phyloP scores from a whole-genome alignment of 53 echinoderm and acorn worm species.

The Crossaster papposus region DNA sequence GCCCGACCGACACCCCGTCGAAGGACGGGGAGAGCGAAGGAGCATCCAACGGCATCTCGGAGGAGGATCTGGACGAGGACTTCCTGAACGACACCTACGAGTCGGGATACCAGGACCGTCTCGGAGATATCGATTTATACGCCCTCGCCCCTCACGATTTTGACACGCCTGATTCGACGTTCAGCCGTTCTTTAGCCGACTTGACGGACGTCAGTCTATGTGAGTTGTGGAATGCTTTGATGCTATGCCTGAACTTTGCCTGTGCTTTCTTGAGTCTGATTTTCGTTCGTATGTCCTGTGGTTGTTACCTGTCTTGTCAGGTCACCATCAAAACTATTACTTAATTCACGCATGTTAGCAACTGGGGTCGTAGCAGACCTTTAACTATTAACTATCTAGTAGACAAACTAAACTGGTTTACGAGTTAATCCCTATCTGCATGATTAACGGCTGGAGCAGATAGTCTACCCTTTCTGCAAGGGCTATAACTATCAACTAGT shows the following conservation, averaged over 20 bases:
- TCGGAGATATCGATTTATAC: slow-evolving; percentile 89
- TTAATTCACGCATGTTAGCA: slow-evolving; percentile 15
- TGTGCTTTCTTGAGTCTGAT: slow-evolving; percentile 27
- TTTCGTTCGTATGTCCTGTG: slow-evolving; percentile 51
- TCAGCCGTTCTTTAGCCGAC: slow-evolving; percentile 90
- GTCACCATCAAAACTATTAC: slow-evolving; percentile 12
- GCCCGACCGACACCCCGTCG: slow-evolving; percentile 60
- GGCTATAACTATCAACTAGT: slow-evolving; percentile 6
- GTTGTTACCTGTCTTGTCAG: slow-evolving; percentile 25
- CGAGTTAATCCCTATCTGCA: slow-evolving; percentile 18
- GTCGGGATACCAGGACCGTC: slow-evolving; percentile 78
- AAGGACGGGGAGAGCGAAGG: slow-evolving; percentile 49
- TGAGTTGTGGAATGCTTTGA: slow-evolving; percentile 73
- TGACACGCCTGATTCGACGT: slow-evolving; percentile 88
- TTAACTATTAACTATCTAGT: slow-evolving; percentile 41
- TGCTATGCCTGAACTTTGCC: slow-evolving; percentile 52
- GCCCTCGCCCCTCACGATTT: slow-evolving; percentile 92
- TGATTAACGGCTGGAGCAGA: slow-evolving; percentile 48
- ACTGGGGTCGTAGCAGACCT: slow-evolving; percentile 33
- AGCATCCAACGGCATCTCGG: slow-evolving; percentile 45
- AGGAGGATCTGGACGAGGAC: slow-evolving; percentile 72
- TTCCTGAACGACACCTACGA: slow-evolving; percentile 84
- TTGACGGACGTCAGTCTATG: slow-evolving; percentile 91
- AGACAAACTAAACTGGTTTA: not conserved
- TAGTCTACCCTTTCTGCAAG: slow-evolving; percentile 30